phyloP scores from a whole-genome alignment of 1,140 invertebrate genomes.

The Caenorhabditis brenneri region DNA sequence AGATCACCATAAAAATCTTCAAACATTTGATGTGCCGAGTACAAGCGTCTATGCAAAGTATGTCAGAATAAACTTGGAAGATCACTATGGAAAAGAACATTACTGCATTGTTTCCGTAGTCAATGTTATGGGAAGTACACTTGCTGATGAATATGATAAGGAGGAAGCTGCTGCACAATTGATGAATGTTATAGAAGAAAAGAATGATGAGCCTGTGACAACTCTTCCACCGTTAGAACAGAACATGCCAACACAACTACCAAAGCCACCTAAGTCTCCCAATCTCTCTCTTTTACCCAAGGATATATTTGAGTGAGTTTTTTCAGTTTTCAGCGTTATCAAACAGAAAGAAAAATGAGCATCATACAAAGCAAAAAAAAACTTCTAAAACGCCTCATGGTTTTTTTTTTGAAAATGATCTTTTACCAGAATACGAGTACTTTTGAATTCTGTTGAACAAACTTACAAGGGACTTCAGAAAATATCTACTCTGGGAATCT shows the following conservation, averaged over 20 bases:
- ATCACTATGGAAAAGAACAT: conserved; percentile 92
- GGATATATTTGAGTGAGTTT: no score
- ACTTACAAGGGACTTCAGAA: no score
- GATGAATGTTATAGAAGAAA: conserved; percentile 31
- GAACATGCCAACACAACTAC: not conserved
- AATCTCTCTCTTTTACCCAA: not conserved
- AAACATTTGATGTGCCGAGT: conserved; percentile 82
- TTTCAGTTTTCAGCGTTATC: no score
- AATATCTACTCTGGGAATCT: no score
- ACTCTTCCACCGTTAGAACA: conserved; percentile 15
- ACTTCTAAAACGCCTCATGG: no score
- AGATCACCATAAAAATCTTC: conserved; percentile 75
- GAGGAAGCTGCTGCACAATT: conserved; percentile 17
- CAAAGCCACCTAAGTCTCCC: not conserved
- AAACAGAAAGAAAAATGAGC: no score
- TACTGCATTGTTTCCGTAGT: conserved; percentile 94
- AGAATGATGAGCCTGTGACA: not conserved
- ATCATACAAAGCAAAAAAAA: no score
- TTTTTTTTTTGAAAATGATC: not conserved
- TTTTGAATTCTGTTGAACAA: no score
- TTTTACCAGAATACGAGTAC: no score
- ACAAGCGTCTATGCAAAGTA: conserved; percentile 51
- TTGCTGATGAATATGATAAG: conserved; percentile 73
- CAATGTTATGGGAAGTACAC: conserved; percentile 82
- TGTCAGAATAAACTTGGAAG: conserved; percentile 80